Conservation (phyloP, 2,113 vertebrate genomes). For the Phaethornis superciliosus region DNA sequence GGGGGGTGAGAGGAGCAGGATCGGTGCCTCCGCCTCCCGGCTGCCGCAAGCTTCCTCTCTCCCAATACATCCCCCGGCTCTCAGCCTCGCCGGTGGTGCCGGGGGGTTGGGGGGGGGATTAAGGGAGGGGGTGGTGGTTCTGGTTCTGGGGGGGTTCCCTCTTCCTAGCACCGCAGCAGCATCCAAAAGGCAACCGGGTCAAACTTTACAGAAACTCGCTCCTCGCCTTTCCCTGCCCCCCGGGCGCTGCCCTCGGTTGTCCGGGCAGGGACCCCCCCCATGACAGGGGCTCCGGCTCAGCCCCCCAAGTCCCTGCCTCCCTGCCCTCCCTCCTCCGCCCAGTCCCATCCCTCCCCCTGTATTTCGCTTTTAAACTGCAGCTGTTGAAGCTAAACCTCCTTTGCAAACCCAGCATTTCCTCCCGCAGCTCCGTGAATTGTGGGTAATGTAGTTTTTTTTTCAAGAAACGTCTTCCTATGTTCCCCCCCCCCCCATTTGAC, state of each 20-base stretch:
- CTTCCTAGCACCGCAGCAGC: constrained; percentile 52
- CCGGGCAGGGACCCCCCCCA: background rate
- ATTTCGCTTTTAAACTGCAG: constrained; percentile 72
- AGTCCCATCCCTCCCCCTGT: constrained; percentile 4
- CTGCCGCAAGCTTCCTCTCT: constrained; percentile 15
- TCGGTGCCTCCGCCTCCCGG: background rate
- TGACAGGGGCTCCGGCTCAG: background rate
- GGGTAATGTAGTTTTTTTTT: constrained; percentile 84
- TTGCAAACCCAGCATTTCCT: constrained; percentile 83
- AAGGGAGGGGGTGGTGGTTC: no score
- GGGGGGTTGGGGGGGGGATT: background rate
- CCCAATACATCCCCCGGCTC: background rate
- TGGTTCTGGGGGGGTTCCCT: background rate
- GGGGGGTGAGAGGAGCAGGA: background rate
- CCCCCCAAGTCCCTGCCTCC: background rate
- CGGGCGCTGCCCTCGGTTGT: background rate
- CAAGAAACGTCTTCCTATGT: background rate
- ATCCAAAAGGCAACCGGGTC: constrained; percentile 78
- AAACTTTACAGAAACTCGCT: constrained; percentile 78
- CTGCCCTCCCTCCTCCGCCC: background rate
- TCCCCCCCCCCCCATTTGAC: background rate
- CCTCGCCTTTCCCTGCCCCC: constrained; percentile 14
- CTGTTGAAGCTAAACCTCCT: constrained; percentile 67
- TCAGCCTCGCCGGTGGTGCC: constrained; percentile 31
- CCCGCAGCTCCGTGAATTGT: constrained; percentile 62